Conservation (phyloP, 2,113 vertebrate species). For the Anarrhichthys ocellatus region DNA sequence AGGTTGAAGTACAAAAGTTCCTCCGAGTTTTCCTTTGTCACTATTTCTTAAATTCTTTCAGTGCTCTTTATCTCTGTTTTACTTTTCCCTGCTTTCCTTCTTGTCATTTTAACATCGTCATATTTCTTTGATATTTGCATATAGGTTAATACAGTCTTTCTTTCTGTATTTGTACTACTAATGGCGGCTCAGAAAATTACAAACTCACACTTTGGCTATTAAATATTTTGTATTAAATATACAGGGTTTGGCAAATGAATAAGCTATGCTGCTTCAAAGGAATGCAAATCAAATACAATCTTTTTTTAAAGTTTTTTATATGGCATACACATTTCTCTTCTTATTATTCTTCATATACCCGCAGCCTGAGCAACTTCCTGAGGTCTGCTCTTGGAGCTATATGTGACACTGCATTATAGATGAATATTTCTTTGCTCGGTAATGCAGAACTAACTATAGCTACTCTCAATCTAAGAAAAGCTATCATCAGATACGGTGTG, state of each 20-base stretch:
- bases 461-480: conserved; percentile 1
- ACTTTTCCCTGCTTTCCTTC: not conserved
- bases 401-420: not conserved
- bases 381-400: not conserved
- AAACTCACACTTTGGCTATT: not conserved
- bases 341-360: not conserved
- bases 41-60: not conserved
- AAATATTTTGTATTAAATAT: not conserved
- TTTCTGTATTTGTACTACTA: not conserved
- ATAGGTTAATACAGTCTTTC: not conserved
- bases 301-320: not conserved
- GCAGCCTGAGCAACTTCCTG: not conserved
- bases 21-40: not conserved
- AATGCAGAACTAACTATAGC: not conserved
- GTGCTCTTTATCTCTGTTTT: not conserved
- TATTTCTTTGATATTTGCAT: not conserved
- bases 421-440: not conserved
- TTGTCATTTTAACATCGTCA: not conserved
- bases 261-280: not conserved
- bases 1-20: conserved; percentile 6
- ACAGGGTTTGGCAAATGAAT: not conserved
- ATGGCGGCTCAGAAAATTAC: not conserved
- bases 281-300: not conserved
- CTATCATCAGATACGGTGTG: conserved; percentile 4
- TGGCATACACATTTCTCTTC: not conserved